Percentiles rank a stretch among this genome's conserved stretches.
Conservation (phyloP, 1,140 invertebrate genomes). For the Ips typographus region DNA sequence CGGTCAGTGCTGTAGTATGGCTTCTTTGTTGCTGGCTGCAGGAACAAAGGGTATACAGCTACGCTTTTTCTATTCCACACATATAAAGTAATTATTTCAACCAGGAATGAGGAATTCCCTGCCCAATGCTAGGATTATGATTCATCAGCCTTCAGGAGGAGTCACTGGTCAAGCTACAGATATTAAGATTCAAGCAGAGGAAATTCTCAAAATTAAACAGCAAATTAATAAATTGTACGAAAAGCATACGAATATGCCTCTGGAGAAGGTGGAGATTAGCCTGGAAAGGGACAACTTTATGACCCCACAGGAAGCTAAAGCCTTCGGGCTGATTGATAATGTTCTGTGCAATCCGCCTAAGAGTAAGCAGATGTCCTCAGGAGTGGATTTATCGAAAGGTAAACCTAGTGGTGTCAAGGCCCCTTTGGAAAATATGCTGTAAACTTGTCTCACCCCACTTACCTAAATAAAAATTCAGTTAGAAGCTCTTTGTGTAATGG, state of each 20-base stretch:
- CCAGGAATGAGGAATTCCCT: slow-evolving; percentile 69
- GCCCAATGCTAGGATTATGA: slow-evolving; percentile 98
- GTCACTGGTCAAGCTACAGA: slow-evolving; percentile 94
- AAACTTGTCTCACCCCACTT: no score
- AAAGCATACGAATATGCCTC: slow-evolving; percentile 85
- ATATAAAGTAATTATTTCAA: slow-evolving; percentile 3
- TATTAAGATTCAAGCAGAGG: slow-evolving; percentile 96
- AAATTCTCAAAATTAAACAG: slow-evolving; percentile 91
- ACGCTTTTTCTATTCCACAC: not conserved
- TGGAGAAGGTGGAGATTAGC: slow-evolving; percentile 74
- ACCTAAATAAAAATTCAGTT: no score
- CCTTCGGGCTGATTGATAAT: slow-evolving; percentile 94
- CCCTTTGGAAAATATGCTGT: no score
- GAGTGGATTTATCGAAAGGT: no score
- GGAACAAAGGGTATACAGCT: slow-evolving; percentile 60
- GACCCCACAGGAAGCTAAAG: slow-evolving; percentile 83
- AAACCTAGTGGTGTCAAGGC: no score
- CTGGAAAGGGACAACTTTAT: slow-evolving; percentile 97
- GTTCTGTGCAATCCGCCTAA: slow-evolving; percentile 60
- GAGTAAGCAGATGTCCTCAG: slow-evolving; percentile 7
- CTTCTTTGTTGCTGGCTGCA: slow-evolving; percentile 86
- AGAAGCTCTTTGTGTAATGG: no score
- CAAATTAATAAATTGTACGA: slow-evolving; percentile 90
- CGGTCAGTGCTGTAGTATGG: slow-evolving; percentile 97
- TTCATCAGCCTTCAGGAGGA: slow-evolving; percentile 96